phyloP scores from a whole-genome alignment of 2,113 vertebrate genomes.

The Polypterus bichir region DNA sequence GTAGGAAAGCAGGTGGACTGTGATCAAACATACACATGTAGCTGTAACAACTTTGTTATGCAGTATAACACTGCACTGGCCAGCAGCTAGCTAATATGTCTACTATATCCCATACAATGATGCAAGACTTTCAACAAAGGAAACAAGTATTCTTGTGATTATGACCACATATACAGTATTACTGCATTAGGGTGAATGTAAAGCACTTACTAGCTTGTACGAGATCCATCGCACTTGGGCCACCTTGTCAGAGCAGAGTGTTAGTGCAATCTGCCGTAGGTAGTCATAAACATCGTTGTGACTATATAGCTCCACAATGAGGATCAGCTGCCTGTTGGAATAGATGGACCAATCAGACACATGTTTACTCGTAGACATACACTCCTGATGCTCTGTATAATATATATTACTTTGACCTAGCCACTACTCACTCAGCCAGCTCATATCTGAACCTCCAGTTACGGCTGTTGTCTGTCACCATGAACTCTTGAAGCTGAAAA shows the following conservation, averaged over 20 bases:
- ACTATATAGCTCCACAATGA: constrained; percentile 51
- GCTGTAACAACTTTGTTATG: no score
- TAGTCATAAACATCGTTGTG: constrained; percentile 45
- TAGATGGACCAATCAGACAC: neutral
- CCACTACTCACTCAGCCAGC: constrained; percentile 48
- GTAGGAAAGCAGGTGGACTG: no score
- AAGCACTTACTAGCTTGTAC: constrained; percentile 48
- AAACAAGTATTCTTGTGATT: no score
- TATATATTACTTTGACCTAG: neutral
- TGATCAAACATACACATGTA: no score
- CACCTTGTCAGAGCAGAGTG: constrained; percentile 51
- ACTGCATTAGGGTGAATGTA: neutral
- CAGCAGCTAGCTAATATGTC: no score
- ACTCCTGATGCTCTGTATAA: no score
- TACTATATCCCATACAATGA: no score
- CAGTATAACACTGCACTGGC: no score
- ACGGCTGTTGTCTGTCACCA: constrained; percentile 52
- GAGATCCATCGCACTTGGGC: constrained; percentile 57
- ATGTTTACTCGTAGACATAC: neutral
- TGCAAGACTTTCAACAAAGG: no score
- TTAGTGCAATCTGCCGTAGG: constrained; percentile 44
- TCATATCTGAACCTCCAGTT: constrained; percentile 57
- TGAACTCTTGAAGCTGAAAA: constrained; percentile 55
- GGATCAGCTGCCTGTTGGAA: constrained; percentile 47
- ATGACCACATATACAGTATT: no score